Conservation (phyloP, 2,113 vertebrate species). For the Brachyhypopomus gauderio region DNA sequence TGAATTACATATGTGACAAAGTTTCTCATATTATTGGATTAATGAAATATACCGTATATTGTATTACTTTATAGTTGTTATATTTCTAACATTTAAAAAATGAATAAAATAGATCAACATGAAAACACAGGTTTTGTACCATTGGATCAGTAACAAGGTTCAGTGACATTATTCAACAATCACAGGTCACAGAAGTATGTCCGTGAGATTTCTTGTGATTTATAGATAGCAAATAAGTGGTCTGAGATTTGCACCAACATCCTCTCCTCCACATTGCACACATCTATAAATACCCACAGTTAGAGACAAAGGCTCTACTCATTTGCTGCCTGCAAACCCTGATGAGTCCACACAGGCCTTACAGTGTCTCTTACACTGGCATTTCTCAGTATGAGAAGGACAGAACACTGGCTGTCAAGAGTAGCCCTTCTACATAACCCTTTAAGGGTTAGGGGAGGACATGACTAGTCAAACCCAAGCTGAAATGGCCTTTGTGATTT, state of each 20-base stretch:
- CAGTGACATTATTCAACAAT: background rate
- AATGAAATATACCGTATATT: too few species aligned
- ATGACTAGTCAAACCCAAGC: conserved; percentile 43
- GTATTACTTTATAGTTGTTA: too few species aligned
- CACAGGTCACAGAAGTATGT: conserved; percentile 44
- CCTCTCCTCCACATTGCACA: conserved; percentile 40
- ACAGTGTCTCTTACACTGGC: conserved; percentile 53
- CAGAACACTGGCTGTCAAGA: conserved; percentile 37
- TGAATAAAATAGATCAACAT: too few species aligned
- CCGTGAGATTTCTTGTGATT: conserved; percentile 18
- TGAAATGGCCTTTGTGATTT: conserved; percentile 44
- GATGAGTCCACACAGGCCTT: conserved; percentile 50
- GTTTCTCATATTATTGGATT: too few species aligned
- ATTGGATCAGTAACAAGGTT: background rate
- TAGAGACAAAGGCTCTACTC: conserved; percentile 57
- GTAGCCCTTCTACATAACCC: conserved; percentile 27
- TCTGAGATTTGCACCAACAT: conserved; percentile 39
- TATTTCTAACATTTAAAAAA: too few species aligned
- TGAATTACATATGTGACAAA: too few species aligned
- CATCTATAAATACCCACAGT: conserved; percentile 56
- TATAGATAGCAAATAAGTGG: conserved; percentile 15
- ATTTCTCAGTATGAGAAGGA: conserved; percentile 34
- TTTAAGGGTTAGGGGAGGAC: conserved; percentile 21
- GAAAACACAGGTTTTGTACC: too few species aligned
- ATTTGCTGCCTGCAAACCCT: conserved; percentile 44